These are phyloP conservation scores for Escarpia spicata DNA, from an alignment of 2,888 invertebrate species.

Conservation along the genomic window DNA sequence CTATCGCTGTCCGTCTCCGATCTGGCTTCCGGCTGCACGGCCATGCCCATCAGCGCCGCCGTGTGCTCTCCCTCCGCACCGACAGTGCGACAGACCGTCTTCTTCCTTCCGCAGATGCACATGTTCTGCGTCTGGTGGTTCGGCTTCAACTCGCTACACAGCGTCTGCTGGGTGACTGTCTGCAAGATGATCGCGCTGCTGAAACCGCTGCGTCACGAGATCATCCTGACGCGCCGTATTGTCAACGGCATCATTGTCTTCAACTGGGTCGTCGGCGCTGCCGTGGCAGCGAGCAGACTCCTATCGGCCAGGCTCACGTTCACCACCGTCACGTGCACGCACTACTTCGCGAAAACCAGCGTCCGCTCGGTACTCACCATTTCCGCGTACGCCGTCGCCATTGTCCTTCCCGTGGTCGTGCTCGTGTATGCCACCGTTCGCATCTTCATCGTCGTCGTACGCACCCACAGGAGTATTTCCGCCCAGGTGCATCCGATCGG, in stretches of 20 bases:
- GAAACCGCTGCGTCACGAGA: neutral
- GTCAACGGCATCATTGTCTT: neutral
- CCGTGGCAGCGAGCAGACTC: neutral
- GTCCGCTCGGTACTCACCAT: neutral
- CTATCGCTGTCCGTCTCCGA: neutral
- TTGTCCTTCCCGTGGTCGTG: neutral
- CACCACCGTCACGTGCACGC: neutral
- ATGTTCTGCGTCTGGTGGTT: slow-evolving; percentile 7
- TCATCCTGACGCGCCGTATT: neutral
- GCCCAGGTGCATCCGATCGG: slow-evolving; percentile 12
- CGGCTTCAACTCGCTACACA: neutral
- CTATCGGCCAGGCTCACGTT: neutral
- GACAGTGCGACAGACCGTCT: neutral
- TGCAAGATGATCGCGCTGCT: neutral
- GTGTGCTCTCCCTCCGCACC: neutral
- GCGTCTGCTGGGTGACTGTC: neutral
- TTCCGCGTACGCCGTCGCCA: neutral
- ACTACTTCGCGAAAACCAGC: neutral
- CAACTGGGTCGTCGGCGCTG: neutral
- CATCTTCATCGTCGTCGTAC: neutral
- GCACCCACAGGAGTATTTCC: neutral
- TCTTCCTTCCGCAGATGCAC: neutral
- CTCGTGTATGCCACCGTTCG: neutral
- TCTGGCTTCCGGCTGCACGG: neutral
- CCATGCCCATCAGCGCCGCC: neutral